These are phyloP conservation scores for Ceyx melanurus DNA, from an alignment of 2,113 vertebrate genomes.

Conservation along the genomic window DNA sequence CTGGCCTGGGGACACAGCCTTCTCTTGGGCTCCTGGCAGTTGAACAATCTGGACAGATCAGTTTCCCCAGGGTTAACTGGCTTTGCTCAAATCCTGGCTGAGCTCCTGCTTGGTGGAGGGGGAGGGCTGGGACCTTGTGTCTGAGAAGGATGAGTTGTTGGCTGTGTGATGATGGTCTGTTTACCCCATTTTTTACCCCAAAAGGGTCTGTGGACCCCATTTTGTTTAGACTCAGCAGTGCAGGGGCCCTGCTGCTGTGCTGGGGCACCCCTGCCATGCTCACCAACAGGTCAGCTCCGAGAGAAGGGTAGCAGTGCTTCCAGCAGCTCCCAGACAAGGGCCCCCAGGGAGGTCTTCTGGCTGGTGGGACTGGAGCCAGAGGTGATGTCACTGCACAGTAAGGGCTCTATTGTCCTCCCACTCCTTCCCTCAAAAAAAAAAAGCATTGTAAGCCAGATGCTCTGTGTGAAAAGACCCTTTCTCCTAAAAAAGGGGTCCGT, in stretches of 20 bases:
- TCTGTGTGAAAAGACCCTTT: not conserved
- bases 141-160: not conserved
- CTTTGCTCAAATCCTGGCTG: not conserved
- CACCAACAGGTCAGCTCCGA: accelerated
- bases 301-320: not conserved
- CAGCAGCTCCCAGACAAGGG: not conserved
- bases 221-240: not conserved
- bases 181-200: too few species aligned
- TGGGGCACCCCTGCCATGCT: not conserved
- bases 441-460: not conserved
- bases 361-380: slow-evolving; percentile 13
- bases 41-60: slow-evolving; percentile 27
- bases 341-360: not conserved
- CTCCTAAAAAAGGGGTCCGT: not conserved
- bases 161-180: accelerated
- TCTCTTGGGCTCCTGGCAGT: not conserved
- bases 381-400: slow-evolving; percentile 29
- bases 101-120: not conserved
- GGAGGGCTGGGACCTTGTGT: not conserved
- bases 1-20: slow-evolving; percentile 27
- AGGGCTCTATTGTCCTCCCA: slow-evolving; percentile 22
- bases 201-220: not conserved
- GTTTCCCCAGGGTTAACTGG: slow-evolving; percentile 33
- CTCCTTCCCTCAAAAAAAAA: not conserved
- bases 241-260: not conserved